These are phyloP conservation scores for Magallana angulata DNA, from an alignment of 1,140 invertebrate genomes.

Conservation along the genomic window DNA sequence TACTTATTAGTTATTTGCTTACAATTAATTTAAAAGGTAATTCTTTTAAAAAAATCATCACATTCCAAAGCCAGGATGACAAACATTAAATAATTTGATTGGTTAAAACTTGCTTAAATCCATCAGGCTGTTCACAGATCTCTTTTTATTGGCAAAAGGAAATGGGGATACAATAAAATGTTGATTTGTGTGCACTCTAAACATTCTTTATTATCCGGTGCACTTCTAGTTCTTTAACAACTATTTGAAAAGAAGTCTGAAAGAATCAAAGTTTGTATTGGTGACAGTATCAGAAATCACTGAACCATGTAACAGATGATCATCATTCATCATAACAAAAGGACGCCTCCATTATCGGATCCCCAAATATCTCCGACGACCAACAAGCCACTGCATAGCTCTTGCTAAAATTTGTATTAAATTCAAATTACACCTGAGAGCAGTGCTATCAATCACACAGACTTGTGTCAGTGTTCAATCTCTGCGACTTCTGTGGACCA, in stretches of 20 bases:
- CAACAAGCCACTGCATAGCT: not conserved
- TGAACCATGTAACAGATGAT: constrained; percentile 26
- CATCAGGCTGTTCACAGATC: not conserved
- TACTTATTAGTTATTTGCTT: too few relatives aligned
- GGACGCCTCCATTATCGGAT: not conserved
- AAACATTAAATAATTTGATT: not conserved
- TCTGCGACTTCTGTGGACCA: not conserved
- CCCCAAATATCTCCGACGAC: not conserved
- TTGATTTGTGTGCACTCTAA: constrained; percentile 16
- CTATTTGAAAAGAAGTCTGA: not conserved
- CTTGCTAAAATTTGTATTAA: constrained; percentile 28
- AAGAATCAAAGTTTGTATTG: not conserved
- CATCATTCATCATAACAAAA: constrained; percentile 30
- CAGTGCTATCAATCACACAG: not conserved
- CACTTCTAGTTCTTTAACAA: not conserved
- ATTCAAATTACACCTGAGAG: constrained; percentile 1
- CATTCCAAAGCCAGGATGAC: not conserved
- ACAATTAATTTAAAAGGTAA: too few relatives aligned
- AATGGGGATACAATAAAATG: not conserved
- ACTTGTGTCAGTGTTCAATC: not conserved
- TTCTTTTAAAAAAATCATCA: too few relatives aligned
- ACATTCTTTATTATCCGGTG: not conserved
- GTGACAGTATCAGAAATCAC: not conserved
- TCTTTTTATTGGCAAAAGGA: not conserved
- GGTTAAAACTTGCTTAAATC: not conserved